Percentiles rank a stretch among this genome's conserved stretches.
Conservation (phyloP, 2,888 invertebrate species). For the Thymelicus lineola region DNA sequence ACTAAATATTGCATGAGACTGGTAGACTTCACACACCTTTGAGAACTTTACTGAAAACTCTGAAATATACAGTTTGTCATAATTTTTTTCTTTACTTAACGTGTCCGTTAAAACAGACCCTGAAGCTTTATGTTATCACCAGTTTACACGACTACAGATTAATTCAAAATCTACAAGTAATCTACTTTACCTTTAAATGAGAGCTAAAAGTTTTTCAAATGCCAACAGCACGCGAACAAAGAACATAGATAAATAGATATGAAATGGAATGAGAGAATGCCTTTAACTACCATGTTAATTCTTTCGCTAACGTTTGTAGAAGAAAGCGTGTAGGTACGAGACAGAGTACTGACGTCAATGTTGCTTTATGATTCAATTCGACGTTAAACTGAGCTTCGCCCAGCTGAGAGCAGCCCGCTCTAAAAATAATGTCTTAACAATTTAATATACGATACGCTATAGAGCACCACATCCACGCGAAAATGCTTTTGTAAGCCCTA, state of each 20-base stretch:
- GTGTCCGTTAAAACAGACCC: no score
- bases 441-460: conserved; percentile 58
- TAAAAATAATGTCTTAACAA: conserved; percentile 73
- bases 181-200: no score
- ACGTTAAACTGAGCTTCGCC: conserved; percentile 69
- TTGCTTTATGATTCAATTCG: conserved; percentile 79
- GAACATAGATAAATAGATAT: neutral
- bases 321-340: conserved; percentile 44
- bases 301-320: conserved; percentile 20
- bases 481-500: conserved; percentile 32
- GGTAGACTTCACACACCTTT: no score
- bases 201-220: no score
- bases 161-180: no score
- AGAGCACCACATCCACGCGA: conserved; percentile 49
- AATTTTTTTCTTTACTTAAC: no score
- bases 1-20: no score
- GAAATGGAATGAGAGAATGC: neutral
- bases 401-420: conserved; percentile 79
- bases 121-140: no score
- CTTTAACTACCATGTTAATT: conserved; percentile 26
- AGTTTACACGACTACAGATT: no score
- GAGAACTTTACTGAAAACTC: no score
- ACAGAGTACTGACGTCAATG: conserved; percentile 75
- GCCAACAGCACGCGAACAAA: no score
- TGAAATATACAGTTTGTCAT: no score